Evolutionary conservation across 92 coral and sea anemone species (phyloP), one percentile per base, ranked within the genome.

Genomic region (Galaxea fascicularis): DNA sequence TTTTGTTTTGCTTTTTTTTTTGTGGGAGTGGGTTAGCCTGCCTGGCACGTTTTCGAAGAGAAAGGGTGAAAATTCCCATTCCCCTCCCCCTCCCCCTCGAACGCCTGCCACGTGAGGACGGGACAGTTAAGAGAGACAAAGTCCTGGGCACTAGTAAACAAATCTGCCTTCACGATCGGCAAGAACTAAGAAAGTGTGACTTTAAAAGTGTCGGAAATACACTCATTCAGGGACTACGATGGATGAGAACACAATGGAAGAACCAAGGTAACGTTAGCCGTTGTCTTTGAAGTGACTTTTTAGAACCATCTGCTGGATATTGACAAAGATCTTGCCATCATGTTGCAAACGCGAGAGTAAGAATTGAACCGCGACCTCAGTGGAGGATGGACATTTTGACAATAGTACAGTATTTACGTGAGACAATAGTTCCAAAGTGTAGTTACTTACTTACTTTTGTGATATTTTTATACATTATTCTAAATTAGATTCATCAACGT

Each of bases 121-220:
- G n/a, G 62, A 20, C 3, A 3, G 21, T 24, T 16, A 16, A 16
- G 21, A 20, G 6, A 56, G 63, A 73, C 22, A 17, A 53, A 54
- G 65, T 17, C 53, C 79, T 74, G 79, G 51, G 65, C 8, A 53
- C 65, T 54, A 74, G 79, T 74, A 74, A 54, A 74, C 73, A 67
- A 29, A 25, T 12, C 16, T 30, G 3, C n/a, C 54, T 9, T 41
- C 2, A 44, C 21, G 51, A 22, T 26, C 73, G 73, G 73, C 24
- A 4, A 8, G 53, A 18, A 44, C 16, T 14, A 0, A 22, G 20
- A 14, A 39, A 70, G 20, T 10, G 17, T 6, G n/a, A n/a, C n/a
- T n/a, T n/a, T n/a, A n/a, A n/a, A n/a, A n/a, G n/a, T n/a, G 16
- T 5, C 4, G 6, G 20, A 44, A 70, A 39, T 74, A 21, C 18